phyloP scores from a whole-genome alignment of 2,113 vertebrate species.

The Etheostoma cragini region DNA sequence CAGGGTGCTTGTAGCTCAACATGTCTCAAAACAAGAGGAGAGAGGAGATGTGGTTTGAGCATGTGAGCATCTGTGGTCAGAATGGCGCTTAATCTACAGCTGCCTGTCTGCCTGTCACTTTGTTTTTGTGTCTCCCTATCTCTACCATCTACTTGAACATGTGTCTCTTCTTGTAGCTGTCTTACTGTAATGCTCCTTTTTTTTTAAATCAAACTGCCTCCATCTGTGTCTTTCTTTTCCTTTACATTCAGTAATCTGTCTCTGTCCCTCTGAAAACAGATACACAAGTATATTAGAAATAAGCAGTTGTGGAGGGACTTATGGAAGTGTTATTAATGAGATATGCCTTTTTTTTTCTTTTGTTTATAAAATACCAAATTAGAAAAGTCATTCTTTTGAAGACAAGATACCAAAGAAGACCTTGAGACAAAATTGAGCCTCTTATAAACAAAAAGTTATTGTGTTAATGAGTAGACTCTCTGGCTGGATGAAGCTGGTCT shows the following conservation, averaged over 20 bases:
- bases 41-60: conserved; percentile 65
- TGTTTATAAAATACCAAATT: not conserved
- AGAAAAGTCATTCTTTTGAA: conserved; percentile 6
- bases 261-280: not conserved
- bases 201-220: conserved; percentile 4
- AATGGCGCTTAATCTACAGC: conserved; percentile 62
- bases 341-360: not conserved
- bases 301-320: not conserved
- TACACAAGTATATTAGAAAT: not conserved
- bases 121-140: conserved; percentile 53
- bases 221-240: not conserved
- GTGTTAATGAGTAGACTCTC: conserved; percentile 6
- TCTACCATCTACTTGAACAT: conserved; percentile 43
- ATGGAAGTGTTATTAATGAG: conserved; percentile 6
- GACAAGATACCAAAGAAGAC: not conserved
- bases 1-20: conserved; percentile 48
- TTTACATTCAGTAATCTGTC: not conserved
- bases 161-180: conserved; percentile 25
- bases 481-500: conserved; percentile 2
- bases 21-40: conserved; percentile 47
- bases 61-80: conserved; percentile 68
- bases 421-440: not conserved
- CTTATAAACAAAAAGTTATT: conserved; percentile 6
- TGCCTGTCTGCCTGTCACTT: conserved; percentile 56
- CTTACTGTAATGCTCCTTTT: not conserved